Evolutionary conservation across 1,140 invertebrate species (phyloP).

Genomic region (Tribolium castaneum): DNA sequence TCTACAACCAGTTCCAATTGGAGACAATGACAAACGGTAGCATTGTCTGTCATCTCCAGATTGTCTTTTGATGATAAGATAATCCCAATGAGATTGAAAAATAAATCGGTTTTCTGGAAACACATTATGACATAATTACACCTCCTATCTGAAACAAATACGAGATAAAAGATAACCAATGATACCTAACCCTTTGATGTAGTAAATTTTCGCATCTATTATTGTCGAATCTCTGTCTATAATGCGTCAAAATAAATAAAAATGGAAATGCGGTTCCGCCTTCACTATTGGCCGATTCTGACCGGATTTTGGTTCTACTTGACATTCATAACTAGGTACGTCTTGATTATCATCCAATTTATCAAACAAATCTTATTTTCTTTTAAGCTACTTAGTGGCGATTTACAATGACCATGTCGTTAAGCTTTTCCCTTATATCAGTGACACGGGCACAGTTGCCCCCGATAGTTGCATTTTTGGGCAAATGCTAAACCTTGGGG

Average conservation of each 20-base stretch:
- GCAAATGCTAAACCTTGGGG: conserved; percentile 78
- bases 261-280: neutral
- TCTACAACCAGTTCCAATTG: too few relatives aligned
- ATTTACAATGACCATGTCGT: conserved; percentile 75
- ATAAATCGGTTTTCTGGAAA: neutral
- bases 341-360: neutral
- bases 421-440: conserved; percentile 79
- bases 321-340: conserved; percentile 24
- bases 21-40: neutral
- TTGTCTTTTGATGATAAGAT: neutral
- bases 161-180: neutral
- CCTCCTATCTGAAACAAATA: neutral
- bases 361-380: neutral
- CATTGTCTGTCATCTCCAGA: neutral
- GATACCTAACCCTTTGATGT: neutral
- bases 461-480: conserved; percentile 83
- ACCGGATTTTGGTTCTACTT: neutral
- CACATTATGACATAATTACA: neutral
- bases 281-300: conserved; percentile 2
- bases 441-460: conserved; percentile 76
- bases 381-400: conserved; percentile 73
- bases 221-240: neutral
- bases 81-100: neutral
- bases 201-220: neutral
- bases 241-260: neutral